Percentiles rank a stretch among this genome's conserved stretches.
Conservation (phyloP, 1,140 invertebrate species). For the Archegozetes longisetosus region DNA sequence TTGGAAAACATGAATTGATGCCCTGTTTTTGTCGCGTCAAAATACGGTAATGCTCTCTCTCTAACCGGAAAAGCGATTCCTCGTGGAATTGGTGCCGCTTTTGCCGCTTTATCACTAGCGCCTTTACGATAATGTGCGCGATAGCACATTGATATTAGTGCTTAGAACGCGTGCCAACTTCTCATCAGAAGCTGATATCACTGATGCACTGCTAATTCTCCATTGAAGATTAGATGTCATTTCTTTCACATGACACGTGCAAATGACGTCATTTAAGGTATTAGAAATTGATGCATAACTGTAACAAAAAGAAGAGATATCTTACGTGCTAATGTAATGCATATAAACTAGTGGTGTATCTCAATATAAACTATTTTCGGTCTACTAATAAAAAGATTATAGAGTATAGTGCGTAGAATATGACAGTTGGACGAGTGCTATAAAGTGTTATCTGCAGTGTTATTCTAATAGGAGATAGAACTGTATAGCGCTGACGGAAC, state of each 20-base stretch:
- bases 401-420: too few species aligned
- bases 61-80: too few species aligned
- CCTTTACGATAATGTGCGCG: not conserved
- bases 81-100: too few species aligned
- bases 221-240: not conserved
- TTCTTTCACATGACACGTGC: not conserved
- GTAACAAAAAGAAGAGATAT: not conserved
- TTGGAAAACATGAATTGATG: too few species aligned
- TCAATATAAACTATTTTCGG: not conserved
- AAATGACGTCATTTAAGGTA: not conserved
- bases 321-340: not conserved
- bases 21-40: too few species aligned
- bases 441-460: not conserved
- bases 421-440: not conserved
- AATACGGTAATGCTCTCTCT: too few species aligned
- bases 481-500: too few species aligned
- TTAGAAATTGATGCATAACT: not conserved
- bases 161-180: not conserved
- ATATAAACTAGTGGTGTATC: not conserved
- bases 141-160: not conserved
- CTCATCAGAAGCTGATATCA: too few species aligned
- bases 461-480: too few species aligned
- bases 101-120: too few species aligned
- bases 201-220: too few species aligned
- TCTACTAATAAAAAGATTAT: not conserved